Evolutionary conservation across 2,888 invertebrate genomes (phyloP).

Genomic region (Busseola fusca): DNA sequence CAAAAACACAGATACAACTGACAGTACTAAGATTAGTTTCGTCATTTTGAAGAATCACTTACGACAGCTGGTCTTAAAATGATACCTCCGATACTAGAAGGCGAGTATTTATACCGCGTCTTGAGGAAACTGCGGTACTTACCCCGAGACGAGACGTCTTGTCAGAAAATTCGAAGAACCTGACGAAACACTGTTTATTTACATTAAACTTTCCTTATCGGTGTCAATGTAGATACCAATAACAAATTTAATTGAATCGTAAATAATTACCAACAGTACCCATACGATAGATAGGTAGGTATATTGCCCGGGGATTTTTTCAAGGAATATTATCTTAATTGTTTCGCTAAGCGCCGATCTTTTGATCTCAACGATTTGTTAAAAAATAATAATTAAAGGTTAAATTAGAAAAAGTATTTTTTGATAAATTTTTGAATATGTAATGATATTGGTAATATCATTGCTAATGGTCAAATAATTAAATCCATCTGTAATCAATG

Average conservation of each 20-base stretch:
- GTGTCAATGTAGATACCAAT: conserved; percentile 10
- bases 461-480: too few relatives aligned
- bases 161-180: conserved; percentile 43
- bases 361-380: too few relatives aligned
- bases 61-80: conserved; percentile 20
- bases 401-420: too few relatives aligned
- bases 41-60: conserved; percentile 33
- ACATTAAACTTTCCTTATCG: conserved; percentile 31
- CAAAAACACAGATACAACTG: conserved; percentile 42
- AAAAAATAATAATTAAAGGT: too few relatives aligned
- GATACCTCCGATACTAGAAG: conserved; percentile 6
- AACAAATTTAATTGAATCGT: conserved; percentile 2
- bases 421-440: too few relatives aligned
- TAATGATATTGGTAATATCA: too few relatives aligned
- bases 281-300: conserved; percentile 2
- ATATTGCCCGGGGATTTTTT: conserved; percentile 23
- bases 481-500: too few relatives aligned
- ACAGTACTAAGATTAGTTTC: conserved; percentile 40
- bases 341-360: too few relatives aligned
- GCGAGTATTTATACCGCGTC: conserved; percentile 42
- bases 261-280: conserved; percentile 1
- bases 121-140: conserved; percentile 50
- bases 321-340: neutral
- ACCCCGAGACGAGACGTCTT: conserved; percentile 13
- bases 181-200: conserved; percentile 29